Conservation (phyloP, 2,797 vertebrate genomes). For the Gymnoscopelus microlampas region DNA sequence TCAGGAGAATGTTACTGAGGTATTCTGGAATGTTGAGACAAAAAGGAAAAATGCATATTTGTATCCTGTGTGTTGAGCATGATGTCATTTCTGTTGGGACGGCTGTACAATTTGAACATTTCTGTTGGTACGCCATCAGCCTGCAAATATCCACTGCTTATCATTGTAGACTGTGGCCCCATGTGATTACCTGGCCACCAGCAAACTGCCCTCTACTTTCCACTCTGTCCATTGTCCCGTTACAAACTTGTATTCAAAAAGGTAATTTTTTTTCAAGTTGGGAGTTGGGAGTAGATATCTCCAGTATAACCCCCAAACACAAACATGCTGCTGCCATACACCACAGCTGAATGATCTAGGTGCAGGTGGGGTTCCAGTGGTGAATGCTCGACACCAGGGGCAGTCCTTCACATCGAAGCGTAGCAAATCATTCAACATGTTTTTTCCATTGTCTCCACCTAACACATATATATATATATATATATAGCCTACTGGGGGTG, state of each 20-base stretch:
- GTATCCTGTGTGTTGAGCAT: no score
- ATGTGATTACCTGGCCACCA: conserved; percentile 95
- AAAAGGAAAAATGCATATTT: no score
- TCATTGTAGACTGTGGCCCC: conserved; percentile 96
- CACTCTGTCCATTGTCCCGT: conserved; percentile 99
- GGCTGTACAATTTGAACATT: no score
- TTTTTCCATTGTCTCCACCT: no score
- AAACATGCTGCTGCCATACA: conserved; percentile 99
- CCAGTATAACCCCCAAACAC: conserved; percentile 99
- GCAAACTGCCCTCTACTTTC: conserved; percentile 97
- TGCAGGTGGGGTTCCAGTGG: conserved; percentile 94
- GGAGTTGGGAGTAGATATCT: conserved; percentile 99
- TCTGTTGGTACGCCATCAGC: no score
- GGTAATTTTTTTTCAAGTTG: conserved; percentile 99
- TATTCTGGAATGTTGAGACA: no score
- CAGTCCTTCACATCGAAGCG: conserved; percentile 99
- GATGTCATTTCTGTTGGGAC: no score
- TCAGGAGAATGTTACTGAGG: no score
- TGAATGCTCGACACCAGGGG: conserved; percentile 99
- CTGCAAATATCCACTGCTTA: conserved; percentile 98
- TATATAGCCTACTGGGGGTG: no score
- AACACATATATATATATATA: no score
- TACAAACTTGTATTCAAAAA: conserved; percentile 99
- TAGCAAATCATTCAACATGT: conserved; percentile 97
- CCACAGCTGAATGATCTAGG: conserved; percentile 97